phyloP scores from a whole-genome alignment of 2,888 invertebrate genomes.

The Hemicrepidius hirtus region DNA sequence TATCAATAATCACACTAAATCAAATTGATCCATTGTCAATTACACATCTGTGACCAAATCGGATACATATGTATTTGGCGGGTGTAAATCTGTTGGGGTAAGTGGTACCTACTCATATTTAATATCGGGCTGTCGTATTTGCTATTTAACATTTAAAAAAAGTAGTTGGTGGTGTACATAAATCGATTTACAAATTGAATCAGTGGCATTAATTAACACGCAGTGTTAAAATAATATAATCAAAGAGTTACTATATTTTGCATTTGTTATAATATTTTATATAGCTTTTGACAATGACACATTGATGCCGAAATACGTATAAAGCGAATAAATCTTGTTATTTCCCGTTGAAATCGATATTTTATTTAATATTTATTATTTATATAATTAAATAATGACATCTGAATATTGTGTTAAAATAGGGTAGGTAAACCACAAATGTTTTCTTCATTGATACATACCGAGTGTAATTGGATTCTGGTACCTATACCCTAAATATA shows the following conservation, averaged over 20 bases:
- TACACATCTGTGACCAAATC: slow-evolving; percentile 55
- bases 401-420: too few relatives aligned
- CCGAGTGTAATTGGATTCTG: too few relatives aligned
- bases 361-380: slow-evolving; percentile 19
- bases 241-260: too few relatives aligned
- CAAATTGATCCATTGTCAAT: slow-evolving; percentile 51
- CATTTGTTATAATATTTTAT: too few relatives aligned
- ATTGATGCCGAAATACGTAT: too few relatives aligned
- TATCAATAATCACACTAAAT: slow-evolving; percentile 39
- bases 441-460: too few relatives aligned
- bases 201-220: slow-evolving; percentile 17
- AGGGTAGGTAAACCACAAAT: too few relatives aligned
- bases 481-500: too few relatives aligned
- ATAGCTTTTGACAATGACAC: too few relatives aligned
- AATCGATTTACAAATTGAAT: slow-evolving; percentile 33
- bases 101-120: slow-evolving; percentile 20
- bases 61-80: slow-evolving; percentile 53
- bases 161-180: slow-evolving; percentile 12
- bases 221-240: slow-evolving; percentile 29
- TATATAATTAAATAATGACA: too few relatives aligned
- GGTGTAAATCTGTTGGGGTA: slow-evolving; percentile 41
- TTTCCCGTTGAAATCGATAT: too few relatives aligned
- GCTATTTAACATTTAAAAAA: slow-evolving; percentile 12
- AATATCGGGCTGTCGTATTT: slow-evolving; percentile 22
- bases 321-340: too few relatives aligned